These are phyloP conservation scores for Ispidina picta DNA, from an alignment of 2,797 vertebrate genomes.

Conservation along the genomic window DNA sequence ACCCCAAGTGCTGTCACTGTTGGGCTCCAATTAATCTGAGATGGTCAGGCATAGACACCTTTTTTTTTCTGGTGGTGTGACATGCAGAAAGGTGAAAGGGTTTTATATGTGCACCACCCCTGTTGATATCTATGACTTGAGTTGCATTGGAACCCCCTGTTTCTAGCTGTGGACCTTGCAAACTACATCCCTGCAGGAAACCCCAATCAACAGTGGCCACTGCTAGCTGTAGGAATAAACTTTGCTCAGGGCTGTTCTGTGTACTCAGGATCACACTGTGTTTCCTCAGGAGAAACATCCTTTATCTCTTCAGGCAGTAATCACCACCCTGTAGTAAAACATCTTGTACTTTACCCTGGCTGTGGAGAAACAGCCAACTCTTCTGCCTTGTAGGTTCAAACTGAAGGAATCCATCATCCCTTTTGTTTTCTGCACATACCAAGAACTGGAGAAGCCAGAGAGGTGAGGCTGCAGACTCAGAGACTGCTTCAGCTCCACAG, in stretches of 20 bases:
- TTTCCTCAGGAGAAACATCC: neutral
- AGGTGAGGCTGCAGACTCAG: neutral
- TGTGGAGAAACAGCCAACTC: neutral
- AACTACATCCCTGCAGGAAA: neutral
- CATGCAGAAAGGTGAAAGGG: neutral
- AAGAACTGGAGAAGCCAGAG: neutral
- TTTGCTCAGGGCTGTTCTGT: neutral
- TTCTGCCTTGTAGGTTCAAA: neutral
- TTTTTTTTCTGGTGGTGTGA: neutral
- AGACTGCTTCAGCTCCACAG: neutral
- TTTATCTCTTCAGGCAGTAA: neutral
- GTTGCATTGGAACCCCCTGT: neutral
- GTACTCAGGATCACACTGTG: rapidly evolving
- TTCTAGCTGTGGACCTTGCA: neutral
- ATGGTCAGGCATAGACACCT: neutral
- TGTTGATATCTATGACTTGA: neutral
- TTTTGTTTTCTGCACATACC: neutral
- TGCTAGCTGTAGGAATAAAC: neutral
- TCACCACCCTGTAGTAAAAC: neutral
- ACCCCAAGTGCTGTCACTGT: neutral
- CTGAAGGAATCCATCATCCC: neutral
- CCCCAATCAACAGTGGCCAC: neutral
- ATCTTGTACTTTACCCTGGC: neutral
- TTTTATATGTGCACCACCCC: neutral
- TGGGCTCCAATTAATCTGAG: neutral